Conservation (phyloP, 2,888 invertebrate species). For the Suillia variegata region DNA sequence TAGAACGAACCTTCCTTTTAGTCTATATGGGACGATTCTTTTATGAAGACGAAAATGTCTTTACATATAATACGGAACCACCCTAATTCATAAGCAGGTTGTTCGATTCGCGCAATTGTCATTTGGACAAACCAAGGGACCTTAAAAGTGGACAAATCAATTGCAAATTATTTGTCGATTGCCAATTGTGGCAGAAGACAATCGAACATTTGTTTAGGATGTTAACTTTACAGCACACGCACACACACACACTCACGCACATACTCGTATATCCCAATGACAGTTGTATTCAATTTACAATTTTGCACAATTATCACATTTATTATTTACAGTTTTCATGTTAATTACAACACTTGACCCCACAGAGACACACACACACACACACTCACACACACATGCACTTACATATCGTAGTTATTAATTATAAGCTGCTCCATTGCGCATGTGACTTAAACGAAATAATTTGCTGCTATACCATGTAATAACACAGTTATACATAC, state of each 20-base stretch:
- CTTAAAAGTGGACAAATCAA: conserved; percentile 3
- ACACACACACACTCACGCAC: conserved; percentile 4
- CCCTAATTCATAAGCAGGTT: no score
- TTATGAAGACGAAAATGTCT: no score
- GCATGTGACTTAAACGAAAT: no score
- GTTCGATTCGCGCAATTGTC: no score
- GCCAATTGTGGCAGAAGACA: background rate
- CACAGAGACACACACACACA: conserved; percentile 1
- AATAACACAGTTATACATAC: no score
- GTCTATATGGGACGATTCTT: no score
- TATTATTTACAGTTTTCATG: conserved; percentile 40
- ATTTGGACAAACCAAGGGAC: no score
- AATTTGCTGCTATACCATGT: no score
- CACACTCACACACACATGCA: background rate
- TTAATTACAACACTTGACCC: conserved; percentile 42
- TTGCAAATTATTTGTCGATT: conserved; percentile 23
- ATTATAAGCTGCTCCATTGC: no score
- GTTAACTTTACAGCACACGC: background rate
- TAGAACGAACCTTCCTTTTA: no score
- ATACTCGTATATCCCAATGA: conserved; percentile 17
- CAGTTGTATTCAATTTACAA: conserved; percentile 1
- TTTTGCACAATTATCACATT: conserved; percentile 40
- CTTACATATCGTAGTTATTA: background rate
- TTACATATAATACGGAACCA: no score
- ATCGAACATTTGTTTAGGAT: background rate